phyloP scores from a whole-genome alignment of 2,888 invertebrate genomes.

The Pseudolycoriella hygida region DNA sequence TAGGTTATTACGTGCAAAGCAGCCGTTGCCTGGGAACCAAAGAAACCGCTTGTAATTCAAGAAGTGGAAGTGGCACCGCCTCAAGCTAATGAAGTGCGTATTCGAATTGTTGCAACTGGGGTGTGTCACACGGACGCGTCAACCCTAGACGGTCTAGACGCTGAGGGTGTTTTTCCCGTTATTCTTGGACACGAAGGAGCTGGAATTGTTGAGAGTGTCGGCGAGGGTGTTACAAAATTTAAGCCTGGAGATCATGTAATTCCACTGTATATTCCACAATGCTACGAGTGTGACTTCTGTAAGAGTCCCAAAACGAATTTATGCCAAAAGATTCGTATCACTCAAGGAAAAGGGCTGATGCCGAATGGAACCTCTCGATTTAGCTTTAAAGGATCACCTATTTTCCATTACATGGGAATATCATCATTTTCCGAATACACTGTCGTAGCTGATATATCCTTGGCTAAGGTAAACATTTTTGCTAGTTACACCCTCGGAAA shows the following conservation, averaged over 20 bases:
- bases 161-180: constrained; percentile 83
- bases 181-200: constrained; percentile 93
- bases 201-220: constrained; percentile 93
- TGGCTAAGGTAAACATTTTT: constrained; percentile 59
- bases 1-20: constrained; percentile 82
- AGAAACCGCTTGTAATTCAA: constrained; percentile 76
- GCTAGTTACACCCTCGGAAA: too few relatives aligned
- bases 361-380: constrained; percentile 83
- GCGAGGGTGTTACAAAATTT: constrained; percentile 75
- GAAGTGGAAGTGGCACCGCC: constrained; percentile 89
- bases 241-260: constrained; percentile 92
- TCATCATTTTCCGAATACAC: constrained; percentile 91
- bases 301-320: constrained; percentile 90
- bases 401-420: constrained; percentile 93
- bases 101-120: constrained; percentile 61
- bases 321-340: constrained; percentile 77
- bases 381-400: constrained; percentile 50
- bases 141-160: constrained; percentile 71
- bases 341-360: constrained; percentile 79
- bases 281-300: constrained; percentile 92
- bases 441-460: constrained; percentile 84
- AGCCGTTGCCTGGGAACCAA: constrained; percentile 92
- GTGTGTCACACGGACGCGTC: constrained; percentile 89
- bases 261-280: constrained; percentile 92
- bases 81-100: constrained; percentile 76